Evolutionary conservation across 1,140 invertebrate species (phyloP).

Genomic region (Archivesica marissinica): DNA sequence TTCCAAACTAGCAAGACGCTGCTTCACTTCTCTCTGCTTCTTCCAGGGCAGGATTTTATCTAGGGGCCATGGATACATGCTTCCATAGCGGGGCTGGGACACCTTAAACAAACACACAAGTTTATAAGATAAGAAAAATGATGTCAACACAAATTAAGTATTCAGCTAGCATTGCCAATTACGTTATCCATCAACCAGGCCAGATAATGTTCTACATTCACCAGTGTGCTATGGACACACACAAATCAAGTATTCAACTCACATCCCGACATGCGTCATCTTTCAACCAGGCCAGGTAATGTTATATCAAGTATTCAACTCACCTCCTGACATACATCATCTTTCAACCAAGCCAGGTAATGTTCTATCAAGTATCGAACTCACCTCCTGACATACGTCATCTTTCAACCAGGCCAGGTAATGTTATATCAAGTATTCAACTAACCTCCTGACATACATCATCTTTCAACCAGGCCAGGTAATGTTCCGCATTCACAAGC

Average conservation of each 20-base stretch:
- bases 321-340: constrained; percentile 89
- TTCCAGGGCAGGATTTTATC: constrained; percentile 92
- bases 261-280: no score
- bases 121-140: no score
- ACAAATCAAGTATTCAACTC: no score
- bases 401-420: not conserved
- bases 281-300: not conserved
- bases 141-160: no score
- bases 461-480: constrained; percentile 71
- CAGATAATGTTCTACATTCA: constrained; percentile 89
- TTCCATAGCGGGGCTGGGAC: constrained; percentile 93
- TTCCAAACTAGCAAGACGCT: constrained; percentile 89
- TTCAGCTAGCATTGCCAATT: no score
- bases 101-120: constrained; percentile 83
- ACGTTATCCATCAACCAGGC: constrained; percentile 85
- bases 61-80: constrained; percentile 96
- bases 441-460: constrained; percentile 89
- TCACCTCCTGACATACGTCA: no score
- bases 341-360: constrained; percentile 48
- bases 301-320: not conserved
- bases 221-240: no score
- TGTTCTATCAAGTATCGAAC: no score
- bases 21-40: constrained; percentile 90
- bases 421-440: not conserved
- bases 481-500: constrained; percentile 91